Percentiles rank a stretch among this genome's conserved stretches.
phyloP scores from a whole-genome alignment of 1,140 invertebrate species.

The Eumeta japonica region DNA sequence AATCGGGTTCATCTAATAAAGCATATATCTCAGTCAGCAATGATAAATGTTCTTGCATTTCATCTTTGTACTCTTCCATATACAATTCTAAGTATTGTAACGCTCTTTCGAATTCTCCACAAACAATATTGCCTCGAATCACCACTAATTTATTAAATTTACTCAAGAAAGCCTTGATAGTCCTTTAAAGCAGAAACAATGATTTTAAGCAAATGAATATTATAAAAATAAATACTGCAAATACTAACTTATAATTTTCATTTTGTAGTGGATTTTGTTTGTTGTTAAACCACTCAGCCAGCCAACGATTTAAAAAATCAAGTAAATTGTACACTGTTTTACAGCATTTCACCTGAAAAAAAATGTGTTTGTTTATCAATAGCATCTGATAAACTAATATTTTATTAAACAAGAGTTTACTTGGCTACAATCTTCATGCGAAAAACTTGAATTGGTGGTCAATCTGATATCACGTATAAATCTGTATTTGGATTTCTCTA shows the following conservation, averaged over 20 bases:
- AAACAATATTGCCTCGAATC: conserved; percentile 69
- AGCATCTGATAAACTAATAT: too few relatives aligned
- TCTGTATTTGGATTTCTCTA: conserved; percentile 33
- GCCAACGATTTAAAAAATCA: conserved; percentile 74
- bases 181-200: conserved; percentile 24
- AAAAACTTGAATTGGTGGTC: conserved; percentile 35
- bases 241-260: conserved; percentile 47
- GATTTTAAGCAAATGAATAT: neutral
- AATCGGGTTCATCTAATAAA: conserved; percentile 73
- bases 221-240: neutral
- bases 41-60: conserved; percentile 62
- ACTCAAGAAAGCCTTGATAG: conserved; percentile 57
- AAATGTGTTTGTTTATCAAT: conserved; percentile 6
- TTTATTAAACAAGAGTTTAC: too few relatives aligned
- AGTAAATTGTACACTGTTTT: conserved; percentile 70
- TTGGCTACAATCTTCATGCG: conserved; percentile 45
- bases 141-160: conserved; percentile 67
- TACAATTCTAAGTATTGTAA: conserved; percentile 74
- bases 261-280: conserved; percentile 38
- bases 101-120: conserved; percentile 70
- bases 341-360: conserved; percentile 55
- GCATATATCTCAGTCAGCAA: conserved; percentile 73
- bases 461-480: conserved; percentile 37
- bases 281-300: conserved; percentile 61
- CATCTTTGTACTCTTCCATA: conserved; percentile 60